A percentile compares a stretch with the other conserved stretches of the same genome.
Conservation (phyloP, 1,140 invertebrate species). For the Formica selysi region DNA sequence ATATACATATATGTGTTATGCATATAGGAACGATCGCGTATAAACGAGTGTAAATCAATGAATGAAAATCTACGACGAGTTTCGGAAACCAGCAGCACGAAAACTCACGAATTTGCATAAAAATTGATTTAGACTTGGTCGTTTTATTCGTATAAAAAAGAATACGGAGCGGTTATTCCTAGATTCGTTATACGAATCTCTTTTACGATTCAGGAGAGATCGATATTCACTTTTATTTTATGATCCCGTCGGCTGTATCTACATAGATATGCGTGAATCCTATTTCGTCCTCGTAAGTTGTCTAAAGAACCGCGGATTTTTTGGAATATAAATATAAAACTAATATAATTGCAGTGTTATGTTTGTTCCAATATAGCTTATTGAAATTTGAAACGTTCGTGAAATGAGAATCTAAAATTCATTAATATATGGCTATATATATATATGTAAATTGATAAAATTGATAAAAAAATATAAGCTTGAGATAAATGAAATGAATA, state of each 20-base stretch:
- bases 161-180: constrained; percentile 13
- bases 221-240: constrained; percentile 60
- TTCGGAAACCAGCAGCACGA: constrained; percentile 18
- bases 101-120: constrained; percentile 70
- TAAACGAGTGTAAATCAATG: constrained; percentile 72
- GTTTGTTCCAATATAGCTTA: too few relatives aligned
- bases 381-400: too few relatives aligned
- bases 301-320: background rate
- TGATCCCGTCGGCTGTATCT: constrained; percentile 7
- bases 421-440: too few relatives aligned
- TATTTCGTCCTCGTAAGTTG: background rate
- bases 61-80: constrained; percentile 58
- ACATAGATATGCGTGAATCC: background rate
- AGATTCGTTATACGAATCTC: constrained; percentile 65
- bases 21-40: background rate
- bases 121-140: constrained; percentile 69
- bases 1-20: background rate
- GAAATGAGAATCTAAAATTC: too few relatives aligned
- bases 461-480: too few relatives aligned
- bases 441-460: too few relatives aligned
- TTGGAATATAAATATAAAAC: background rate
- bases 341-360: too few relatives aligned
- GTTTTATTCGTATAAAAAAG: constrained; percentile 21
- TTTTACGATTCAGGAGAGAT: constrained; percentile 16
- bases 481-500: too few relatives aligned